These are phyloP conservation scores for Perizoma affinitatum DNA, from an alignment of 2,888 invertebrate genomes.

Conservation along the genomic window DNA sequence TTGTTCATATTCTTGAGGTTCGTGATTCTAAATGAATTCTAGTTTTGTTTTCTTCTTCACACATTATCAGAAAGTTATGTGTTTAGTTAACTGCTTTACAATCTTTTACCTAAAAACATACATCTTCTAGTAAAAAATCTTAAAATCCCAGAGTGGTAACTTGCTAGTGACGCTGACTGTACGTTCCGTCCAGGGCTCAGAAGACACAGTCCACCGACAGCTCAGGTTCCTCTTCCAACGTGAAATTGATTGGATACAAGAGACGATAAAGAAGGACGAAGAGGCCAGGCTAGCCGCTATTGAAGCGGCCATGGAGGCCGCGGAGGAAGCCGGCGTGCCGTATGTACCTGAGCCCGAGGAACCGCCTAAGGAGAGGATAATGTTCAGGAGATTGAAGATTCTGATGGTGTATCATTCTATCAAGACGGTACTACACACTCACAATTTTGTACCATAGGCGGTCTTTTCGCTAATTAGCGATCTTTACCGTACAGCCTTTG, in stretches of 20 bases:
- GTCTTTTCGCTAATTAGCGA: no score
- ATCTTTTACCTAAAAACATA: no score
- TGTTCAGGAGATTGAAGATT: conserved; percentile 68
- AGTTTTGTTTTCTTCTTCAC: no score
- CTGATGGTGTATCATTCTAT: conserved; percentile 76
- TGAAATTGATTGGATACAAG: conserved; percentile 60
- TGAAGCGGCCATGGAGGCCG: conserved; percentile 39
- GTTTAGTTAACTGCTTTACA: no score
- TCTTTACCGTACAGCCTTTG: no score
- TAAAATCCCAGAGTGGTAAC: no score
- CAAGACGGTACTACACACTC: conserved; percentile 48
- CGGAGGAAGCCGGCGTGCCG: conserved; percentile 43
- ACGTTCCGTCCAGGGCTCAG: conserved; percentile 66
- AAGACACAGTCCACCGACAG: conserved; percentile 75
- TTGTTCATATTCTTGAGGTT: conserved; percentile 82
- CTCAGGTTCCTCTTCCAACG: conserved; percentile 63
- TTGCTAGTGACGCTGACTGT: not conserved
- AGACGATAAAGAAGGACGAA: conserved; percentile 50
- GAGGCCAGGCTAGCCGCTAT: conserved; percentile 40
- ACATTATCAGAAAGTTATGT: no score
- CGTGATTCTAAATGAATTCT: conserved; percentile 33
- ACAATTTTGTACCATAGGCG: no score
- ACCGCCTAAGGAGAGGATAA: conserved; percentile 48
- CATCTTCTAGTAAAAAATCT: no score
- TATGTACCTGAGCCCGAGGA: conserved; percentile 37